phyloP scores from a whole-genome alignment of 2,113 vertebrate genomes.

The Vireo altiloquus region DNA sequence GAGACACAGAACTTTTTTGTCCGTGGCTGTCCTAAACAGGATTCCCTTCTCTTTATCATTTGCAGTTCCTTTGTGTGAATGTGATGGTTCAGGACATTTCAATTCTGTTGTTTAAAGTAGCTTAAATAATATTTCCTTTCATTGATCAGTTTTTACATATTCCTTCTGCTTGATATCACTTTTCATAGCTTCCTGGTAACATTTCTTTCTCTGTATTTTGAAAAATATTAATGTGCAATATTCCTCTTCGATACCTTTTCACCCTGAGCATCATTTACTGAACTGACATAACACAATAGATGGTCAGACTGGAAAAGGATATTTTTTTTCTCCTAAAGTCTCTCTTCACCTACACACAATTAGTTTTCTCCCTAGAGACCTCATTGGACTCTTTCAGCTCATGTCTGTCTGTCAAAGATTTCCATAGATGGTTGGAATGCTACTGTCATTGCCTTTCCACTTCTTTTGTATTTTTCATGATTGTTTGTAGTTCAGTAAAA shows the following conservation, averaged over 20 bases:
- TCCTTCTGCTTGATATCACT: background rate
- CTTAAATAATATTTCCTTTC: background rate
- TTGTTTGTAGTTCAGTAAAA: background rate
- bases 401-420: background rate
- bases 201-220: background rate
- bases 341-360: background rate
- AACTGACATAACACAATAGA: background rate
- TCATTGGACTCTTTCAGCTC: background rate
- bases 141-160: background rate
- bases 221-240: background rate
- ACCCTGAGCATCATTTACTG: background rate
- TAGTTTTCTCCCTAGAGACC: background rate
- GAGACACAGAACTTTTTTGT: background rate
- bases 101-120: background rate
- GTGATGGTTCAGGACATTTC: background rate
- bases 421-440: background rate
- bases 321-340: background rate
- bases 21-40: background rate
- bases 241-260: background rate
- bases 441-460: background rate
- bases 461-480: background rate
- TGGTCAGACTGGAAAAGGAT: background rate
- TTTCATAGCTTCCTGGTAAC: background rate
- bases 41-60: background rate
- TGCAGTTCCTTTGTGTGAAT: accelerated